Evolutionary conservation across 2,797 vertebrate genomes (phyloP).

Genomic region (Falco cherrug): DNA sequence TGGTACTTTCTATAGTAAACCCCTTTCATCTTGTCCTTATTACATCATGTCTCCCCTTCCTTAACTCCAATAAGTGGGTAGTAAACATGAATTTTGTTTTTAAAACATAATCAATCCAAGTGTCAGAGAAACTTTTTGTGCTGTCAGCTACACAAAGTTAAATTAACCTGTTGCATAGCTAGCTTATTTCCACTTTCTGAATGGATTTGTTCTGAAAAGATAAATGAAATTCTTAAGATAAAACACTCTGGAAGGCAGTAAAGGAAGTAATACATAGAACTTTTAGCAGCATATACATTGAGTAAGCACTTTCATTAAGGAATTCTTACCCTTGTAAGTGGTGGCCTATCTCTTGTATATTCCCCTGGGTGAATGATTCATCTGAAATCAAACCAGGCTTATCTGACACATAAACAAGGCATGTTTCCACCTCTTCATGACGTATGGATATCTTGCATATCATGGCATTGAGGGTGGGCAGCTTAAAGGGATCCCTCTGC

Average conservation of each 20-base stretch:
- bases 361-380: background rate
- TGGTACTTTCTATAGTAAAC: background rate
- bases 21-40: background rate
- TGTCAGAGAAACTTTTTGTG: background rate
- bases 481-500: background rate
- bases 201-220: background rate
- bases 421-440: background rate
- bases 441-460: accelerated
- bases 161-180: background rate
- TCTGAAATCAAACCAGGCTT: background rate
- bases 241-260: background rate
- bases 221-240: background rate
- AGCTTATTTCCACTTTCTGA: background rate
- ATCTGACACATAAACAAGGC: background rate
- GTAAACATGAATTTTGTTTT: background rate
- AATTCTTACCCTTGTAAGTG: background rate
- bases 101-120: background rate
- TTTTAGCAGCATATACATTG: background rate
- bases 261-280: background rate
- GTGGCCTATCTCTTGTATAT: background rate
- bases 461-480: background rate
- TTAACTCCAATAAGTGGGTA: background rate
- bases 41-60: background rate
- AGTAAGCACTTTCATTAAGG: background rate
- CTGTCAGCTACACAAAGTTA: background rate